Conservation (phyloP, 2,797 vertebrate species). For the Sebastes diaconus region DNA sequence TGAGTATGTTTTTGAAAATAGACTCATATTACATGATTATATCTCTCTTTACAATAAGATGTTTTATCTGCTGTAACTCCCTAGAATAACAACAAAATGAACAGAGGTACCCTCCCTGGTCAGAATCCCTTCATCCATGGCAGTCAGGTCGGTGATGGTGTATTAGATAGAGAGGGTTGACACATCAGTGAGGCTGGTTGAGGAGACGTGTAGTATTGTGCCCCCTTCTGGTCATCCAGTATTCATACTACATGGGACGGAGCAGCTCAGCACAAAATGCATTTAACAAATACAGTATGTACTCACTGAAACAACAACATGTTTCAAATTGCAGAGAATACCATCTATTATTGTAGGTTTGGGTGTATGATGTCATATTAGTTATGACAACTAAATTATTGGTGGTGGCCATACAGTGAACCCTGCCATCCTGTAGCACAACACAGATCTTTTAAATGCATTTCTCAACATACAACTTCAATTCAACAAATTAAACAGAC, state of each 20-base stretch:
- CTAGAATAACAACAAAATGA: background rate
- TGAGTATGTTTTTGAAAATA: background rate
- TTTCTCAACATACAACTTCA: background rate
- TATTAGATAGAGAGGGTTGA: background rate
- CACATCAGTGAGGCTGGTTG: no score
- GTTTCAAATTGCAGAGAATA: background rate
- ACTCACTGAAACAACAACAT: background rate
- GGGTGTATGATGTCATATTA: background rate
- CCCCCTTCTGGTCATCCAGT: constrained; percentile 82
- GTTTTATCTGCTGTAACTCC: background rate
- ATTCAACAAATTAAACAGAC: background rate
- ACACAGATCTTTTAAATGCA: background rate
- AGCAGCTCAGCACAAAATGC: background rate
- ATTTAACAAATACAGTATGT: background rate
- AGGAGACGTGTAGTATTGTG: constrained; percentile 69
- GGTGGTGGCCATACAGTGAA: background rate
- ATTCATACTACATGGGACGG: background rate
- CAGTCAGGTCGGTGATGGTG: background rate
- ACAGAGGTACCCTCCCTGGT: background rate
- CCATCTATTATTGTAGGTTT: background rate
- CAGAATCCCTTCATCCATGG: background rate
- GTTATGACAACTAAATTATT: background rate
- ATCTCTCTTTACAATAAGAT: background rate
- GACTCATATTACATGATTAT: background rate
- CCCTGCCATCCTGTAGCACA: background rate